A percentile compares a stretch with the other conserved stretches of the same genome.
These are phyloP conservation scores for Megaleporinus macrocephalus DNA, from an alignment of 2,113 vertebrate species.

Conservation along the genomic window DNA sequence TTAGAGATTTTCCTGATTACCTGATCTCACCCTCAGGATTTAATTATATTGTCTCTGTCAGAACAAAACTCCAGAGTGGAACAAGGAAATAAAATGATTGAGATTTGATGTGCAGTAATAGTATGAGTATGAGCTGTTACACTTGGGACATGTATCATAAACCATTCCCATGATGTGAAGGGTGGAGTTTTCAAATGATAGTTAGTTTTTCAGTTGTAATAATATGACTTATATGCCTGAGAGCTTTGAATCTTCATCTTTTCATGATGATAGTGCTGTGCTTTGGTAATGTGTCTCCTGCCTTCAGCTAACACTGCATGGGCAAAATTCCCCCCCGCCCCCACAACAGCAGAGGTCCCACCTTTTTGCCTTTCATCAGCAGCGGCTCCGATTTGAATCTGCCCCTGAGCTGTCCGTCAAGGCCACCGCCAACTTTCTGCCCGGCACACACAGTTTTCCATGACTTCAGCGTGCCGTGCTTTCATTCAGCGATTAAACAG, in stretches of 20 bases:
- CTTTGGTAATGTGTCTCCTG: conserved; percentile 1
- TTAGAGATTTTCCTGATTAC: too few species aligned
- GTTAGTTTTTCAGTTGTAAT: too few species aligned
- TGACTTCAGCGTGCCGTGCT: conserved; percentile 52
- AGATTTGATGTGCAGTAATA: too few species aligned
- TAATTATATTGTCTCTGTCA: too few species aligned
- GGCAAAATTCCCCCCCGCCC: not conserved
- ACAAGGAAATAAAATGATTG: too few species aligned
- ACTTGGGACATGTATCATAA: too few species aligned
- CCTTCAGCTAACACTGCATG: not conserved
- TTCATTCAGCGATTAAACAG: conserved; percentile 38
- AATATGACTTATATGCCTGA: too few species aligned
- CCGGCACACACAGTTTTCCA: conserved; percentile 54
- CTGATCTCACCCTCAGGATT: too few species aligned
- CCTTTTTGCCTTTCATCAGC: conserved; percentile 51
- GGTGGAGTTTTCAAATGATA: too few species aligned
- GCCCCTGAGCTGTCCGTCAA: conserved; percentile 50
- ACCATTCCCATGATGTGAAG: too few species aligned
- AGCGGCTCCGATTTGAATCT: conserved; percentile 40
- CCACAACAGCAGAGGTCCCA: conserved; percentile 17
- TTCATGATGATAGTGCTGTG: not conserved
- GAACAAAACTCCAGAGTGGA: too few species aligned
- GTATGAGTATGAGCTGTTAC: too few species aligned
- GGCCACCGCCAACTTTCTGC: conserved; percentile 46
- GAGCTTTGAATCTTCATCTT: not conserved